phyloP scores from a whole-genome alignment of 1,140 invertebrate species.

The Bombus waltoni region DNA sequence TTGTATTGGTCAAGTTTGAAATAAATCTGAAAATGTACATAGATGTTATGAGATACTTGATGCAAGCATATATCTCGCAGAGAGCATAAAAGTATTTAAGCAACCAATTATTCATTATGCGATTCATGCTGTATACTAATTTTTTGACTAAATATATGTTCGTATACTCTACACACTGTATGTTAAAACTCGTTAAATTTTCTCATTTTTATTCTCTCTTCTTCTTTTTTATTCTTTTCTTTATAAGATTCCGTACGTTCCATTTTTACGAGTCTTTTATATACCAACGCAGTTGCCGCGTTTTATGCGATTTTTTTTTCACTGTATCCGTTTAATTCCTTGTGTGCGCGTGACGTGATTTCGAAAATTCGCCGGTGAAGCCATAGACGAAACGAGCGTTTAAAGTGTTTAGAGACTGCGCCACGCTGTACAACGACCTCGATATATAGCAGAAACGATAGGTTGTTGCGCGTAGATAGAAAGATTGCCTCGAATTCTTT shows the following conservation, averaged over 20 bases:
- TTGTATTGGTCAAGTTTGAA: too few species aligned
- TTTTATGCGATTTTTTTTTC: neutral
- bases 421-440: neutral
- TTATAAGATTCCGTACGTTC: neutral
- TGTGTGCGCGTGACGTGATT: conserved; percentile 21
- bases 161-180: too few species aligned
- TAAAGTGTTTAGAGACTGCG: conserved; percentile 11
- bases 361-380: neutral
- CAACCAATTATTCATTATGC: too few species aligned
- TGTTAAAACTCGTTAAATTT: neutral
- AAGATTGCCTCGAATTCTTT: conserved; percentile 21
- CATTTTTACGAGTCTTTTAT: conserved; percentile 31
- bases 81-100: too few species aligned
- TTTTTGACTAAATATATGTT: too few species aligned
- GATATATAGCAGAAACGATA: neutral
- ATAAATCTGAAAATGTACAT: too few species aligned
- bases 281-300: neutral
- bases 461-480: neutral
- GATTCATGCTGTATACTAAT: too few species aligned
- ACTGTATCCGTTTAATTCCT: conserved; percentile 32
- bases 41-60: too few species aligned
- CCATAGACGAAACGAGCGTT: neutral
- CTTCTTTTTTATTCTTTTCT: too few species aligned
- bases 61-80: too few species aligned
- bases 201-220: neutral